Conservation (phyloP, 2,113 vertebrate genomes). For the Prochilodus magdalenae region DNA sequence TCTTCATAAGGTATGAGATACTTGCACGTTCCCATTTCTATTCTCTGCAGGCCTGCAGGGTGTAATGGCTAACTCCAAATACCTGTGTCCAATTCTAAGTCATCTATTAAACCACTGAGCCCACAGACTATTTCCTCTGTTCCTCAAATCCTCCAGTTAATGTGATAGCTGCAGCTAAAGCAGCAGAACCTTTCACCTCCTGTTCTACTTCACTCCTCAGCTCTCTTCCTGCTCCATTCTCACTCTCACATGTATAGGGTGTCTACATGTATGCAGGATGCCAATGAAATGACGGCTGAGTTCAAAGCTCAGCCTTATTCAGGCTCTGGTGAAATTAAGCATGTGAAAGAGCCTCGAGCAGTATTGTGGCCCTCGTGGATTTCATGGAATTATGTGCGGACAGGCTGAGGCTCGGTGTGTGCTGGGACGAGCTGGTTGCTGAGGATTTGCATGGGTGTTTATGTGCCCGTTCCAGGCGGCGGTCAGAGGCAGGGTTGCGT, state of each 20-base stretch:
- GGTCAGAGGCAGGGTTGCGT: slow-evolving; percentile 86
- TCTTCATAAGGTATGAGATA: neutral
- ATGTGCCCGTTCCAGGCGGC: slow-evolving; percentile 21
- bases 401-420: neutral
- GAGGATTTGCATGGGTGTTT: slow-evolving; percentile 14
- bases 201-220: slow-evolving; percentile 11
- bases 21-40: slow-evolving; percentile 15
- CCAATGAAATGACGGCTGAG: neutral
- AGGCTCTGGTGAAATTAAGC: slow-evolving; percentile 3
- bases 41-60: slow-evolving; percentile 42
- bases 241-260: neutral
- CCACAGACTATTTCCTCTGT: slow-evolving; percentile 52
- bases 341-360: neutral
- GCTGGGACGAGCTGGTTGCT: slow-evolving; percentile 21
- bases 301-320: neutral
- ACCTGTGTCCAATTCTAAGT: slow-evolving; percentile 55
- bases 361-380: neutral
- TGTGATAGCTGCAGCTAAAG: slow-evolving; percentile 38
- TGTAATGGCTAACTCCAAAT: slow-evolving; percentile 59
- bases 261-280: slow-evolving; percentile 9
- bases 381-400: slow-evolving; percentile 8
- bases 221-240: neutral
- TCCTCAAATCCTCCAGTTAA: slow-evolving; percentile 49
- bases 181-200: slow-evolving; percentile 45
- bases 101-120: slow-evolving; percentile 57